Evolutionary conservation across 2,888 invertebrate species (phyloP).

Genomic region (Xanthia togata): DNA sequence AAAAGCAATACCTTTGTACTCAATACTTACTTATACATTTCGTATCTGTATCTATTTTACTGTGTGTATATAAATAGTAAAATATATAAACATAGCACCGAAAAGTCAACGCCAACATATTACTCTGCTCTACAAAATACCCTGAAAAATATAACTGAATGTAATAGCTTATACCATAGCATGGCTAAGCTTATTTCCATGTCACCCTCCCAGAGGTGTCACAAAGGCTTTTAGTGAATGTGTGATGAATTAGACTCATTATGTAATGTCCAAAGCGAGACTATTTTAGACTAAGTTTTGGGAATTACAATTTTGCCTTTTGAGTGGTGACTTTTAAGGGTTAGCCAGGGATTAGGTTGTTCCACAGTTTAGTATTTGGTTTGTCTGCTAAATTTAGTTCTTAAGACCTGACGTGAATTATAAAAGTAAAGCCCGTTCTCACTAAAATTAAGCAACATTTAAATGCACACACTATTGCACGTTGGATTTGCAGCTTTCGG

Average conservation of each 20-base stretch:
- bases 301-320: neutral
- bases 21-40: too few relatives aligned
- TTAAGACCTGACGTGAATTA: neutral
- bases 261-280: neutral
- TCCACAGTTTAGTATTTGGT: neutral
- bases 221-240: slow-evolving; percentile 53
- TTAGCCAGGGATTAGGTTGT: neutral
- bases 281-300: slow-evolving; percentile 19
- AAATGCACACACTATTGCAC: neutral
- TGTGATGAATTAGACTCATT: slow-evolving; percentile 37
- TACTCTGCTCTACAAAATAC: neutral
- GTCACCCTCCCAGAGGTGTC: slow-evolving; percentile 26
- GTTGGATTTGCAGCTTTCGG: too few relatives aligned
- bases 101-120: too few relatives aligned
- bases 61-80: too few relatives aligned
- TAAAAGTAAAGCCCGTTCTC: too few relatives aligned
- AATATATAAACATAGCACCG: too few relatives aligned
- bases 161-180: neutral
- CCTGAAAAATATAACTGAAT: neutral
- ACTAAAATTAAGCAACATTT: too few relatives aligned
- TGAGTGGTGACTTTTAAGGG: neutral
- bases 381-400: slow-evolving; percentile 2
- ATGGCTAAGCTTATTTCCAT: slow-evolving; percentile 41
- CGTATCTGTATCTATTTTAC: too few relatives aligned
- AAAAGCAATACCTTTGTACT: too few relatives aligned